These are phyloP conservation scores for Poecile atricapillus DNA, from an alignment of 2,113 vertebrate genomes.

Conservation along the genomic window DNA sequence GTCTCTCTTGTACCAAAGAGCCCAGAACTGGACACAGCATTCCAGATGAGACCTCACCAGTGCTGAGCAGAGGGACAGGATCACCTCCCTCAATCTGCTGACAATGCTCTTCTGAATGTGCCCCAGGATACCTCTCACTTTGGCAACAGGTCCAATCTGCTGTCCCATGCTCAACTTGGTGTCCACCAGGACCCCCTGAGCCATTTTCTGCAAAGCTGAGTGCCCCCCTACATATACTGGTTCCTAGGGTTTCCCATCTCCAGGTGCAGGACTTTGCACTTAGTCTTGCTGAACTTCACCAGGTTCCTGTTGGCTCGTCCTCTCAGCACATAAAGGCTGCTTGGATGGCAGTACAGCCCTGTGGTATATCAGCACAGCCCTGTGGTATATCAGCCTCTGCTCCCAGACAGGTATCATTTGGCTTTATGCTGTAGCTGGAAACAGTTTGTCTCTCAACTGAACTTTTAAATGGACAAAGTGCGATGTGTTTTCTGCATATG, in stretches of 20 bases:
- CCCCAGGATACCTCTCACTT: too few relatives aligned
- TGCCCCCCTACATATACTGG: accelerated
- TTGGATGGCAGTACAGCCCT: not conserved
- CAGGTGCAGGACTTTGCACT: not conserved
- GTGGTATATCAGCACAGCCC: too few relatives aligned
- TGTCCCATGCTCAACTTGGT: not conserved
- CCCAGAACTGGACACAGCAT: not conserved
- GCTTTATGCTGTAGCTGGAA: not conserved
- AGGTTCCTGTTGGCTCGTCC: not conserved
- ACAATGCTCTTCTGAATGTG: not conserved
- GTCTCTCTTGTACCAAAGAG: not conserved
- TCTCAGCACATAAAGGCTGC: not conserved
- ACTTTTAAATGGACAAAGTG: not conserved
- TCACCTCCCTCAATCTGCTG: accelerated
- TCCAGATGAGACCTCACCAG: not conserved
- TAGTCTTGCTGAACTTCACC: not conserved
- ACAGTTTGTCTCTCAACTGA: not conserved
- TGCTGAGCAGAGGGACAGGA: not conserved
- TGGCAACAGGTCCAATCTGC: not conserved
- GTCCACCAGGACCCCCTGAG: too few relatives aligned
- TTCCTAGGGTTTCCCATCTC: not conserved
- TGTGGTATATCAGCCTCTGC: not conserved
- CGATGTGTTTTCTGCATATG: not conserved
- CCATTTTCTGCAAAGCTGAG: not conserved
- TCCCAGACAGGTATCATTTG: not conserved